These are phyloP conservation scores for Strix aluco DNA, from an alignment of 2,113 vertebrate species.

Conservation along the genomic window DNA sequence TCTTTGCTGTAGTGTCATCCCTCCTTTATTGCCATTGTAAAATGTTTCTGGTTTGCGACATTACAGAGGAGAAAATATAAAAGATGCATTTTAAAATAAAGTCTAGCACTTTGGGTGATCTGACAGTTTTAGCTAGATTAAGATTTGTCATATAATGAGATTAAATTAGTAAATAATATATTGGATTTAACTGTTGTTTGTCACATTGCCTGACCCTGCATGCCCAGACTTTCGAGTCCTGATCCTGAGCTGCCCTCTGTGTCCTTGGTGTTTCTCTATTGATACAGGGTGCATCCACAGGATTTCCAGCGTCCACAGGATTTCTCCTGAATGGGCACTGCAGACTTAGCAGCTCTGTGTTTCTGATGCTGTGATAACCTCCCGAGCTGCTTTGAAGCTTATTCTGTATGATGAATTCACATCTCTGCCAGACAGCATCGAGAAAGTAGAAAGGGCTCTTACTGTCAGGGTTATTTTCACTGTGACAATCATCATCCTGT, in stretches of 20 bases:
- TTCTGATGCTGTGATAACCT: neutral
- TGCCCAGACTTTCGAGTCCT: neutral
- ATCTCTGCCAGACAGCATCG: neutral
- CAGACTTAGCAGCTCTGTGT: neutral
- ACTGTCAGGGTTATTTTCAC: neutral
- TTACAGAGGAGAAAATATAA: neutral
- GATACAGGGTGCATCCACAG: accelerated
- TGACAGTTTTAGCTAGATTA: neutral
- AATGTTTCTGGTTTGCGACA: neutral
- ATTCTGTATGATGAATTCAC: neutral
- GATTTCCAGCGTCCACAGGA: neutral
- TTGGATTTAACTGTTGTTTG: neutral
- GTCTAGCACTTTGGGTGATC: neutral
- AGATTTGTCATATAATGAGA: neutral
- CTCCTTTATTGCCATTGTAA: neutral
- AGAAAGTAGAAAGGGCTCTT: neutral
- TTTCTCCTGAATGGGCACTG: neutral
- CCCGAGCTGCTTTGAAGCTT: neutral
- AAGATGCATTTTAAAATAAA: neutral
- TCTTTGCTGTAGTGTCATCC: neutral
- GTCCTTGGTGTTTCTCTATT: neutral
- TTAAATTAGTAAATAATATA: neutral
- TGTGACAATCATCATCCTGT: neutral
- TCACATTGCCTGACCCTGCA: neutral
- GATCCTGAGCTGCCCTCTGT: neutral